A percentile compares a stretch with the other conserved stretches of the same genome.
Conservation (phyloP, 2,888 invertebrate genomes). For the Parascotia fuliginaria region DNA sequence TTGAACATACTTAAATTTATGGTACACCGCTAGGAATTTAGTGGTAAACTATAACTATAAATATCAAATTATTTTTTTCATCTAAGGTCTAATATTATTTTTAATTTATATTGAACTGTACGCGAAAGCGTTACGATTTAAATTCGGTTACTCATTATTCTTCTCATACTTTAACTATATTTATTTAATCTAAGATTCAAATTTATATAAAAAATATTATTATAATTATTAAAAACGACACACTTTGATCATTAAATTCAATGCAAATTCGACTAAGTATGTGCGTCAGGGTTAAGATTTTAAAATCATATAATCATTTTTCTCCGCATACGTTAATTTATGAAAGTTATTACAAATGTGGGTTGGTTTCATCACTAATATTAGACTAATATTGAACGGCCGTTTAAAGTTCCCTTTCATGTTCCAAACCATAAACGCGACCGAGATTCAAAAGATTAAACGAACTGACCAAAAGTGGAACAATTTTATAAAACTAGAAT, state of each 20-base stretch:
- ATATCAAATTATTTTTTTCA: too few relatives aligned
- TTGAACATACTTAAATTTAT: too few relatives aligned
- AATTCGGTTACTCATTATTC: not conserved
- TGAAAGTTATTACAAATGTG: not conserved
- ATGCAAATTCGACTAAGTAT: not conserved
- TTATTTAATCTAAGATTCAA: not conserved
- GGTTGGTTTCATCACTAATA: not conserved
- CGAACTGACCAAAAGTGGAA: not conserved
- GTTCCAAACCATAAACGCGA: constrained; percentile 12
- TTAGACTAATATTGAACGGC: not conserved
- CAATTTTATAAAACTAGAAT: not conserved
- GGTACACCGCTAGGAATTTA: too few relatives aligned
- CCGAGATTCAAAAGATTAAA: constrained; percentile 3
- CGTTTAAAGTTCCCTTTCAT: constrained; percentile 12
- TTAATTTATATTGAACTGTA: too few relatives aligned
- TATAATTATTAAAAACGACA: not conserved
- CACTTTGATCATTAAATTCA: too few relatives aligned
- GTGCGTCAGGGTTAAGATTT: not conserved
- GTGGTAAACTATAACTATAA: too few relatives aligned
- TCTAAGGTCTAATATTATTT: too few relatives aligned
- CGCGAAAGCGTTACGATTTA: not conserved
- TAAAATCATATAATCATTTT: not conserved
- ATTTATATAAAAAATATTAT: not conserved
- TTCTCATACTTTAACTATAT: too few relatives aligned
- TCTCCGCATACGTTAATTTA: too few relatives aligned